These are phyloP conservation scores for Sylvicola cinctus DNA, from an alignment of 2,888 invertebrate genomes.

Conservation along the genomic window DNA sequence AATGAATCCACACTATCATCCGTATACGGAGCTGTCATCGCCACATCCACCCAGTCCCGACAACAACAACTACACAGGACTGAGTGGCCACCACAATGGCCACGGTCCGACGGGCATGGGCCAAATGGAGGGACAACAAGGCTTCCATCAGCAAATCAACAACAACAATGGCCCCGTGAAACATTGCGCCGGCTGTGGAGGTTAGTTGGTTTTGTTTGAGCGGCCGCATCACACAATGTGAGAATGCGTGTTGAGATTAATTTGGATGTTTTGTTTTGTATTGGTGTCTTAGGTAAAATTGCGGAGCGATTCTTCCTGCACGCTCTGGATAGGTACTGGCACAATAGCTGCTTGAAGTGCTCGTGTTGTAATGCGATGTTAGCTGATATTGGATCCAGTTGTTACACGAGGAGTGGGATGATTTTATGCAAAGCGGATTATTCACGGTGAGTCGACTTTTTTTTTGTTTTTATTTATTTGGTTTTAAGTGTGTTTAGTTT, in stretches of 20 bases:
- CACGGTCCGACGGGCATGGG: constrained; percentile 12
- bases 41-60: constrained; percentile 58
- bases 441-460: constrained; percentile 50
- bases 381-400: constrained; percentile 78
- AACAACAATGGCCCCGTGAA: constrained; percentile 32
- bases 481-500: too few relatives aligned
- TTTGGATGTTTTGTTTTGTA: neutral
- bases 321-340: constrained; percentile 90
- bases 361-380: constrained; percentile 74
- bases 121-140: constrained; percentile 7
- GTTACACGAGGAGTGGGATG: constrained; percentile 84
- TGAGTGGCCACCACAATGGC: constrained; percentile 27
- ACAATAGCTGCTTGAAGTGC: constrained; percentile 87
- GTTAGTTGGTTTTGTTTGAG: constrained; percentile 19
- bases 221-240: neutral
- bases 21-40: constrained; percentile 61
- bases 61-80: constrained; percentile 40
- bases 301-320: constrained; percentile 78
- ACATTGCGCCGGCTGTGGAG: constrained; percentile 79
- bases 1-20: constrained; percentile 84
- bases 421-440: constrained; percentile 92
- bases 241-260: neutral
- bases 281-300: constrained; percentile 36
- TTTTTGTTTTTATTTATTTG: neutral
- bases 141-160: constrained; percentile 15